Percentiles rank a stretch among this genome's conserved stretches.
phyloP scores from a whole-genome alignment of 2,113 vertebrate species.

The Crotophaga sulcirostris region DNA sequence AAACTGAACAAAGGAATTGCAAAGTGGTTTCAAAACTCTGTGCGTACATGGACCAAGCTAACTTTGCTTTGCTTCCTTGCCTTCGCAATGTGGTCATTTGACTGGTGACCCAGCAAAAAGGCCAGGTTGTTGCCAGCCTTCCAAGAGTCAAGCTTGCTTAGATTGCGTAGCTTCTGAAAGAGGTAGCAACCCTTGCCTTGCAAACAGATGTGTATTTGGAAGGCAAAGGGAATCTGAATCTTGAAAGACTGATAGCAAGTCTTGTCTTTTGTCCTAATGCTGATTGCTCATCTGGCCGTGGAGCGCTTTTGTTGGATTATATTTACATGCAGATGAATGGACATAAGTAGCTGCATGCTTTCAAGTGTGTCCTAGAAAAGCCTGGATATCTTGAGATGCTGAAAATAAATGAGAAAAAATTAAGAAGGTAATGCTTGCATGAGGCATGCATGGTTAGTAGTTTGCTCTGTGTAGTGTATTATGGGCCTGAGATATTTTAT shows the following conservation, averaged over 20 bases:
- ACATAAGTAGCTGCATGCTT: constrained; percentile 11
- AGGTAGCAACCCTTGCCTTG: neutral
- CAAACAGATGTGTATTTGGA: neutral
- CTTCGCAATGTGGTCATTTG: neutral
- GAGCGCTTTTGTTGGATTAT: neutral
- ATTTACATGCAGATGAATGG: constrained; percentile 38
- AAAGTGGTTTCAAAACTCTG: neutral
- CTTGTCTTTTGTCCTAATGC: constrained; percentile 38
- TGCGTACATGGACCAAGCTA: neutral
- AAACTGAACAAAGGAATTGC: neutral
- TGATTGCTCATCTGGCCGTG: constrained; percentile 38
- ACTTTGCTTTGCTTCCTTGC: neutral
- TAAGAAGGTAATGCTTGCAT: neutral
- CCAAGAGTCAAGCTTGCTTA: neutral
- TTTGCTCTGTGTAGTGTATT: neutral
- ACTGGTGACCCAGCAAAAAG: neutral
- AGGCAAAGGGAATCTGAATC: constrained; percentile 7
- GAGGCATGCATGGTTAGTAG: neutral
- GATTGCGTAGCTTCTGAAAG: neutral
- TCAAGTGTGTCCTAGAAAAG: constrained; percentile 40
- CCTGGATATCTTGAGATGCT: neutral
- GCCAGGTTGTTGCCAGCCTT: neutral
- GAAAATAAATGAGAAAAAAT: neutral
- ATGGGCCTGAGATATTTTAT: neutral
- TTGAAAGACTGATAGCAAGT: constrained; percentile 27